Evolutionary conservation across 2,797 vertebrate genomes (phyloP).

Genomic region (Acridotheres tristis): DNA sequence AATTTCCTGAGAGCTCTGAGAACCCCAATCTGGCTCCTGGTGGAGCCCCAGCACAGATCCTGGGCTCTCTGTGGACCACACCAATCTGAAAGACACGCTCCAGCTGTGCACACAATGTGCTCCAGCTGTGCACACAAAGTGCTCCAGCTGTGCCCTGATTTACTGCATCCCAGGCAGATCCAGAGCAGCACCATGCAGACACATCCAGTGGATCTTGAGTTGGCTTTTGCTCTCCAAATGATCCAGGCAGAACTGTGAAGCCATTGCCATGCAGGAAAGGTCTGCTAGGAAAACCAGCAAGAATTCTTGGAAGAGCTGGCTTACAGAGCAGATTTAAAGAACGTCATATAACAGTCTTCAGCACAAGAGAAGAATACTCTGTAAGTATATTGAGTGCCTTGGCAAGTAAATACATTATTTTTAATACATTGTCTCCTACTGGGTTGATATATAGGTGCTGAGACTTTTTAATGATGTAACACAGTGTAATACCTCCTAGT

Average conservation of each 20-base stretch:
- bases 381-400: neutral
- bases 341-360: neutral
- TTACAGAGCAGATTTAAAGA: neutral
- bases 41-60: neutral
- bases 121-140: neutral
- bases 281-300: neutral
- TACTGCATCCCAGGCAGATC: neutral
- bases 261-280: accelerated
- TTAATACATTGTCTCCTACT: neutral
- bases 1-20: neutral
- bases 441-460: neutral
- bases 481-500: neutral
- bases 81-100: neutral
- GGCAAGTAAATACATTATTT: neutral
- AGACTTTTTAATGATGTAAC: neutral
- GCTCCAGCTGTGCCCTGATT: neutral
- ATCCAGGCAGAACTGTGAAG: neutral
- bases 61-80: neutral
- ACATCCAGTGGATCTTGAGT: accelerated
- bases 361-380: neutral
- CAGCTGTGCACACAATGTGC: neutral
- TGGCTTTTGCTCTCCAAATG: neutral
- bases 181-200: neutral
- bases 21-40: too few relatives aligned
- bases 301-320: neutral